Percentiles rank a stretch among this genome's conserved stretches.
Evolutionary conservation across 2,797 vertebrate species (phyloP).

Genomic region (Erpetoichthys calabaricus): DNA sequence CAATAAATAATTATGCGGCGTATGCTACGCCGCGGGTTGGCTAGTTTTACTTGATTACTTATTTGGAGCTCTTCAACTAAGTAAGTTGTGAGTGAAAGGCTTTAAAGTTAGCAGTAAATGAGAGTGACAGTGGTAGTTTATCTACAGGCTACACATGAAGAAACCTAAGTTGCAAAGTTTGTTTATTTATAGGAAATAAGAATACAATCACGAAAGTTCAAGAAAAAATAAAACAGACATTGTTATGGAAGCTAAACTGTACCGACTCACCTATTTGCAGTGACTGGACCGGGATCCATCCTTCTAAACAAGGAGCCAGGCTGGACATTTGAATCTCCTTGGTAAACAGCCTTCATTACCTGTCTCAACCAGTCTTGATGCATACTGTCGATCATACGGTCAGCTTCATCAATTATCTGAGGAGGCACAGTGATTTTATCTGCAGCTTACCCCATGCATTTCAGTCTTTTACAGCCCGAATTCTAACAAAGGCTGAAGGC

Average conservation of each 20-base stretch:
- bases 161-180: conserved; percentile 1
- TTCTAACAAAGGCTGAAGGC: too few relatives aligned
- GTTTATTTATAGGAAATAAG: neutral
- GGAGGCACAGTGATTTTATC: neutral
- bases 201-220: neutral
- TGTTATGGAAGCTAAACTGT: too few relatives aligned
- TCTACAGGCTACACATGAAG: too few relatives aligned
- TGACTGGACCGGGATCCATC: conserved; percentile 40
- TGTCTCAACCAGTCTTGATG: conserved; percentile 81
- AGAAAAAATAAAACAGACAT: neutral
- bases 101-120: conserved; percentile 5
- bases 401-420: conserved; percentile 85
- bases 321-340: conserved; percentile 11
- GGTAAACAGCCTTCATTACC: conserved; percentile 61
- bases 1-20: too few relatives aligned
- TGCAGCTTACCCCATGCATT: too few relatives aligned
- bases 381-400: conserved; percentile 92
- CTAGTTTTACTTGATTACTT: too few relatives aligned
- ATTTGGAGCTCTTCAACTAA: too few relatives aligned
- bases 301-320: conserved; percentile 45
- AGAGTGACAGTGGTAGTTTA: neutral
- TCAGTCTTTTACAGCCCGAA: too few relatives aligned
- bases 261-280: conserved; percentile 61
- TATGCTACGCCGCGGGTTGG: too few relatives aligned
- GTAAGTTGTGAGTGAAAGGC: too few relatives aligned